A percentile compares a stretch with the other conserved stretches of the same genome.
These are phyloP conservation scores for Riparia riparia DNA, from an alignment of 2,113 vertebrate genomes.

Conservation along the genomic window DNA sequence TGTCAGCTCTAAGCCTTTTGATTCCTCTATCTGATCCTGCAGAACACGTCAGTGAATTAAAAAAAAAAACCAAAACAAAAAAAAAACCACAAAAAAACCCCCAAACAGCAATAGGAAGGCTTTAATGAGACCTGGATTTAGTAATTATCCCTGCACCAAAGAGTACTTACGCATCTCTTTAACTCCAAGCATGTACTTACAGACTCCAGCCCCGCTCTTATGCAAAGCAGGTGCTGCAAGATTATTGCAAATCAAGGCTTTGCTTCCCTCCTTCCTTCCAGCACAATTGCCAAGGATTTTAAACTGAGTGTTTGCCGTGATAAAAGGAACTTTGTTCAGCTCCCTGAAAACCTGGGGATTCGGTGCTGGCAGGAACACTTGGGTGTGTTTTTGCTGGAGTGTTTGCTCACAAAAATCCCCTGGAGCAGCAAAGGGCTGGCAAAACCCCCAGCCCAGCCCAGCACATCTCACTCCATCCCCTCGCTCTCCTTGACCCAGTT, in stretches of 20 bases:
- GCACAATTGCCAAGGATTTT: background rate
- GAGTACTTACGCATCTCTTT: background rate
- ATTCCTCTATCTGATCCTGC: background rate
- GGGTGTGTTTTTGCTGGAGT: background rate
- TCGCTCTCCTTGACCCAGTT: background rate
- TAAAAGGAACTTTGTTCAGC: background rate
- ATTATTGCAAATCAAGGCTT: background rate
- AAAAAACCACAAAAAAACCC: background rate
- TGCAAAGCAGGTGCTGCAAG: background rate
- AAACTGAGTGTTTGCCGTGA: background rate
- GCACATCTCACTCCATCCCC: background rate
- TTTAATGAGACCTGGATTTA: constrained; percentile 29
- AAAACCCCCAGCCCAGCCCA: background rate
- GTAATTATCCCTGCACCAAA: background rate
- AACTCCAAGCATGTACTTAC: background rate
- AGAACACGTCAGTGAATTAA: background rate
- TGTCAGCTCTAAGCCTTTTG: background rate
- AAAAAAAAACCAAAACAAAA: background rate
- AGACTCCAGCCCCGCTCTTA: constrained; percentile 7
- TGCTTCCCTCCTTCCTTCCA: background rate
- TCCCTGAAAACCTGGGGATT: background rate
- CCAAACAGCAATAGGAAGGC: background rate
- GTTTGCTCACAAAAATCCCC: background rate
- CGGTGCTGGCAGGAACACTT: background rate
- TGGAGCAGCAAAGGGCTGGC: background rate